Base-by-base conservation (phyloP, 2,888 invertebrate species). In the Brachycybe producta region DNA sequence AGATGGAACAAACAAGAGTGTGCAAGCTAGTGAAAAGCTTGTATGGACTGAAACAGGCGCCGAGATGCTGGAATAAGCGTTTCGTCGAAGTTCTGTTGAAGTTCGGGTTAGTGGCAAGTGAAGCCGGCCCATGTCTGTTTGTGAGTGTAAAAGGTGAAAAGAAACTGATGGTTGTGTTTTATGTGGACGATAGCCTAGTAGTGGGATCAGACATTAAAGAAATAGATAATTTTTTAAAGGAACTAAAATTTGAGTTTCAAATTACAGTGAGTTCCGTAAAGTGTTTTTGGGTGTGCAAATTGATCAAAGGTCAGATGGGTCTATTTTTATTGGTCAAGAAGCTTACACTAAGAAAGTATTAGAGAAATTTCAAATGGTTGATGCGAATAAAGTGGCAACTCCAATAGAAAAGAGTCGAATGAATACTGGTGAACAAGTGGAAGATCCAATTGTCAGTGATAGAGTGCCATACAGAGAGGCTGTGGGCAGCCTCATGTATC, bases 31-130 rank as follows among this genome's bases (percentile, higher is more conserved):
- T 42, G 13, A 51, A 45, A 36, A 46, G 43, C 21, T 13, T 58
- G 15, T 57, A 58, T 42, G 56, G 56, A 4, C 48, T 58, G 7
- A 58, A 58, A 41, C 53, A 57, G 39, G 38, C 57, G 3, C 53
- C 53, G 2, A n/a, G 56, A 3, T 51, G 52, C 11, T 57, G 56
- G 57, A 57, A 58, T 30, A 23, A 51, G 13, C 11, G 30, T 2
- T 55, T 57, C 39, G 30, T n/a, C 21, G 8, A 40, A 2, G 32
- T 50, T 19, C 27, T 56, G 34, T 17, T 5, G 13, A 8, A 23
- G 8, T 26, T 32, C 11, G 38, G 35, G 11, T 42, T 57, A 27
- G 30, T 13, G n/a, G 38, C 44, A 23, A 38, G 47, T 19, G 8
- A 39, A 15, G 55, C 54, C 21, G 57, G 51, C 44, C 51, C 46